These are phyloP conservation scores for Callocephalon fimbriatum DNA, from an alignment of 2,113 vertebrate genomes.

Conservation along the genomic window DNA sequence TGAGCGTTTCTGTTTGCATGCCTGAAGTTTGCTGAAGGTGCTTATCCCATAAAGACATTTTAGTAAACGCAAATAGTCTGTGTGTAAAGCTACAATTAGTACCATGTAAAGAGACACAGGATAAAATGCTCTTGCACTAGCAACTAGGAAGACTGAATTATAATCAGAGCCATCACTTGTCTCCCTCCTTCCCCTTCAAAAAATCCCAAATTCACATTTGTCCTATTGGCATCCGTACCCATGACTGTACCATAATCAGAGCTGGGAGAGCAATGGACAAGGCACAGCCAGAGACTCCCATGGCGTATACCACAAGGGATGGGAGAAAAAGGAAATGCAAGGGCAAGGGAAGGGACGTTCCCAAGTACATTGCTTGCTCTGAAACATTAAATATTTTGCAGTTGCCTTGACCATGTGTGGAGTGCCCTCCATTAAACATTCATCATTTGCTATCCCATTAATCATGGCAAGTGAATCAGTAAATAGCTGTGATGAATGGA, in stretches of 20 bases:
- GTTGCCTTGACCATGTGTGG: neutral
- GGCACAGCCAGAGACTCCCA: neutral
- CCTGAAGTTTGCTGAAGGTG: neutral
- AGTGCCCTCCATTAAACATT: neutral
- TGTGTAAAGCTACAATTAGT: neutral
- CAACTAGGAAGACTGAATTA: neutral
- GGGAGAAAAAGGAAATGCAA: neutral
- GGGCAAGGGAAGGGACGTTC: neutral
- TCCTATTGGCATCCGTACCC: neutral
- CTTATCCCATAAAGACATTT: neutral
- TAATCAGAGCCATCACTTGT: neutral
- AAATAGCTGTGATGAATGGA: neutral
- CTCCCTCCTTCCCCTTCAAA: neutral
- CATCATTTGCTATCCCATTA: neutral
- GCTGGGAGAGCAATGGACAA: neutral
- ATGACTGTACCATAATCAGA: neutral
- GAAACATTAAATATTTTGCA: neutral
- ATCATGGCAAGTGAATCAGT: neutral
- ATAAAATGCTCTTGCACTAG: neutral
- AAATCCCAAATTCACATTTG: neutral
- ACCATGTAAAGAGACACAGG: neutral
- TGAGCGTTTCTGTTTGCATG: neutral
- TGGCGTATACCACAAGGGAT: neutral
- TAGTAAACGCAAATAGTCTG: neutral
- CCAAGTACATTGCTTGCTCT: neutral